A percentile compares a stretch with the other conserved stretches of the same genome.
Conservation (phyloP, 2,888 invertebrate genomes). For the Bimastos eiseni region DNA sequence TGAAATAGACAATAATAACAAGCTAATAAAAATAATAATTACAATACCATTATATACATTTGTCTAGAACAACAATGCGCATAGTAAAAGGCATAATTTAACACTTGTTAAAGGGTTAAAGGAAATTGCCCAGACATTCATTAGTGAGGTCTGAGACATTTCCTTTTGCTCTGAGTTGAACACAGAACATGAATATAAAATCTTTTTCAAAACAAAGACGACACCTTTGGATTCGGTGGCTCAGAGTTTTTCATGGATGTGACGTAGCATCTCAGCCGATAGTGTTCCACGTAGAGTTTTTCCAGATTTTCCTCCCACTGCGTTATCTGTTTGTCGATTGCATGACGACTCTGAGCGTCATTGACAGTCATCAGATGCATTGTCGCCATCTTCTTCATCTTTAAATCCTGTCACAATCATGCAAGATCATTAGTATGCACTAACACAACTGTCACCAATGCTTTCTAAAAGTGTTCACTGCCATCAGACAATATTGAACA, state of each 20-base stretch:
- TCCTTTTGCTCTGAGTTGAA: too few species aligned
- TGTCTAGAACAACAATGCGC: too few species aligned
- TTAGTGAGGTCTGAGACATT: too few species aligned
- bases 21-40: not conserved
- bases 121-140: too few species aligned
- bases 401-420: slow-evolving; percentile 77
- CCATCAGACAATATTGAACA: not conserved
- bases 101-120: too few species aligned
- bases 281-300: slow-evolving; percentile 92
- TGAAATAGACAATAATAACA: not conserved
- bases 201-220: not conserved
- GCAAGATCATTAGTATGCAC: not conserved
- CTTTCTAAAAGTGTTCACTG: not conserved
- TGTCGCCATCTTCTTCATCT: slow-evolving; percentile 96
- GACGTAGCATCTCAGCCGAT: slow-evolving; percentile 92
- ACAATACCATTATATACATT: not conserved
- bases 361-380: slow-evolving; percentile 93
- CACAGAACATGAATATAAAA: not conserved
- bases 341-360: slow-evolving; percentile 86
- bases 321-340: slow-evolving; percentile 87
- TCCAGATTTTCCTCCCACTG: slow-evolving; percentile 97
- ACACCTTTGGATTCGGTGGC: slow-evolving; percentile 94
- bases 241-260: slow-evolving; percentile 84
- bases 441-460: not conserved
- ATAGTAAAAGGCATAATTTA: too few species aligned